phyloP scores from a whole-genome alignment of 2,888 invertebrate species.

The Endotricha flammealis region DNA sequence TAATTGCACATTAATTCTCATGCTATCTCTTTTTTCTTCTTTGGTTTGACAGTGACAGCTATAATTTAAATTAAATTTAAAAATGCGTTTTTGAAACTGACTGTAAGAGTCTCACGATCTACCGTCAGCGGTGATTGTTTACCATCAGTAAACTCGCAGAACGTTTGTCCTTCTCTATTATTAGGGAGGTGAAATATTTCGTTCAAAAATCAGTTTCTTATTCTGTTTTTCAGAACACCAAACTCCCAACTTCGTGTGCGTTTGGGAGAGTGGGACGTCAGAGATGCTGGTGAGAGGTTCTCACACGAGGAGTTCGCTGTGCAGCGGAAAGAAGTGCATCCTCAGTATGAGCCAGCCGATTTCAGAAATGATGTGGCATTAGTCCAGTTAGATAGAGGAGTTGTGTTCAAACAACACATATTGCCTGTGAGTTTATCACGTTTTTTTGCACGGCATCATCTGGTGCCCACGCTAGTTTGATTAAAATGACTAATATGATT shows the following conservation, averaged over 20 bases:
- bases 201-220: not conserved
- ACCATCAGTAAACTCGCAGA: no score
- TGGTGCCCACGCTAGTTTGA: no score
- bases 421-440: constrained; percentile 88
- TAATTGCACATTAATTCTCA: no score
- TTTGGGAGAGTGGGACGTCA: constrained; percentile 95
- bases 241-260: constrained; percentile 93
- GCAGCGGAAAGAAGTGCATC: constrained; percentile 94
- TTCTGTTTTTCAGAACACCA: constrained; percentile 83
- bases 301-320: constrained; percentile 93
- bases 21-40: no score
- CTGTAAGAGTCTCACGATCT: no score
- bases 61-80: no score
- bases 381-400: constrained; percentile 87
- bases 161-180: no score
- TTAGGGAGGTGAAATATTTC: no score
- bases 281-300: constrained; percentile 88
- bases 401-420: constrained; percentile 94
- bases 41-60: no score
- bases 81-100: no score
- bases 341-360: constrained; percentile 92
- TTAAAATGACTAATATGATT: no score
- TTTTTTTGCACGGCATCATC: not conserved
- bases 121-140: not conserved
- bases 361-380: constrained; percentile 94